Conservation (phyloP, 2,888 invertebrate genomes). For the Xylocampa areola region DNA sequence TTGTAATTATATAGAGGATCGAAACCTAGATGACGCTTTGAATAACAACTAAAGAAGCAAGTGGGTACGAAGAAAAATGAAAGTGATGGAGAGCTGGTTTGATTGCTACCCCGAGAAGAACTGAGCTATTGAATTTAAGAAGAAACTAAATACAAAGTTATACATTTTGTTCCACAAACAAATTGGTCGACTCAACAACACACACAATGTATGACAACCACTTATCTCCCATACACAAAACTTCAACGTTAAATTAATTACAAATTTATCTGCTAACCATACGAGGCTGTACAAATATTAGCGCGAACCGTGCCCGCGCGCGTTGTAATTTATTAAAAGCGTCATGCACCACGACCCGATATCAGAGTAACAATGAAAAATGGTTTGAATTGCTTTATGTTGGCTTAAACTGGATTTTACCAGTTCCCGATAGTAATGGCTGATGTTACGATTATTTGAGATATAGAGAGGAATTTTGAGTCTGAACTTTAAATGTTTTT, state of each 20-base stretch:
- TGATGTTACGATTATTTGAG: neutral
- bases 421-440: neutral
- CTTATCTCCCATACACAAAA: conserved; percentile 35
- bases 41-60: no score
- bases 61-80: no score
- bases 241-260: conserved; percentile 30
- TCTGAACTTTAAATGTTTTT: no score
- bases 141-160: no score
- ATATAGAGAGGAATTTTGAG: neutral
- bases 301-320: conserved; percentile 50
- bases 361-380: conserved; percentile 40
- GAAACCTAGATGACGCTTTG: no score
- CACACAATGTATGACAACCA: conserved; percentile 4
- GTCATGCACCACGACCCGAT: conserved; percentile 41
- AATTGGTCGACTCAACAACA: neutral
- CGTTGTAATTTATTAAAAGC: conserved; percentile 64
- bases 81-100: no score
- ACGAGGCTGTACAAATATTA: conserved; percentile 64
- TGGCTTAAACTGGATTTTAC: conserved; percentile 4
- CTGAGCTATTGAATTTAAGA: no score
- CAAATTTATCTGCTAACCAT: conserved; percentile 47
- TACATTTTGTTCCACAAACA: no score
- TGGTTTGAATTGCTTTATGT: conserved; percentile 28
- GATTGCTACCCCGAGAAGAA: no score
- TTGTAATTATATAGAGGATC: no score